phyloP scores from a whole-genome alignment of 2,113 vertebrate species.

The Hippoglossus stenolepis region DNA sequence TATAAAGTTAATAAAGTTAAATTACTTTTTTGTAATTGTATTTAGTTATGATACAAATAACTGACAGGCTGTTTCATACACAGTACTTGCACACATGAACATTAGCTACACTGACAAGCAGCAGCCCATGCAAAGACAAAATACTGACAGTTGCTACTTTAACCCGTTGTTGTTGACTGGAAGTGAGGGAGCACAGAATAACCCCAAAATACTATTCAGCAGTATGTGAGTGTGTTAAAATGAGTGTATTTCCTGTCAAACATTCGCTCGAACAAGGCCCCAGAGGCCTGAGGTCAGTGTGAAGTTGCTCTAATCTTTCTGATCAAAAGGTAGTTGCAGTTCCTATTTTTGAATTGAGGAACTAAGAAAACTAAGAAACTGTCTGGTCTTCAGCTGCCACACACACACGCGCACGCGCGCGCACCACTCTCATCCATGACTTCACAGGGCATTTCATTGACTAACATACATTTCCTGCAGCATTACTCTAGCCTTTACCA shows the following conservation, averaged over 20 bases:
- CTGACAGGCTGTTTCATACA: neutral
- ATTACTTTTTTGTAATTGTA: neutral
- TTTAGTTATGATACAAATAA: neutral
- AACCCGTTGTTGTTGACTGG: neutral
- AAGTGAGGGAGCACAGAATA: neutral
- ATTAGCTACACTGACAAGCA: neutral
- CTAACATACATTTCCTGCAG: too few species aligned
- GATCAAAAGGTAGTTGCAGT: constrained; percentile 26
- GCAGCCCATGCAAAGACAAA: too few species aligned
- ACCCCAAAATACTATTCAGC: neutral
- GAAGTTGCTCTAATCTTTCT: constrained; percentile 21
- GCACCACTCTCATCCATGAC: too few species aligned
- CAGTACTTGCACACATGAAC: neutral
- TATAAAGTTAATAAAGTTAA: too few species aligned
- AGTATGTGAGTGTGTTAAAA: constrained; percentile 26
- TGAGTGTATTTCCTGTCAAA: constrained; percentile 66
- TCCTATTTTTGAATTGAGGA: constrained; percentile 69
- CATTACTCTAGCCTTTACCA: too few species aligned
- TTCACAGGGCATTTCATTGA: too few species aligned
- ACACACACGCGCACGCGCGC: neutral
- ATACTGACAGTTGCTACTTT: neutral
- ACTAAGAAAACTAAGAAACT: constrained; percentile 21
- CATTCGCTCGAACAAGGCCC: constrained; percentile 39
- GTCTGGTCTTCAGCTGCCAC: neutral
- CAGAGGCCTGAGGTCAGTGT: neutral